Evolutionary conservation across 2,888 invertebrate species (phyloP).

Genomic region (Latheticus oryzae): DNA sequence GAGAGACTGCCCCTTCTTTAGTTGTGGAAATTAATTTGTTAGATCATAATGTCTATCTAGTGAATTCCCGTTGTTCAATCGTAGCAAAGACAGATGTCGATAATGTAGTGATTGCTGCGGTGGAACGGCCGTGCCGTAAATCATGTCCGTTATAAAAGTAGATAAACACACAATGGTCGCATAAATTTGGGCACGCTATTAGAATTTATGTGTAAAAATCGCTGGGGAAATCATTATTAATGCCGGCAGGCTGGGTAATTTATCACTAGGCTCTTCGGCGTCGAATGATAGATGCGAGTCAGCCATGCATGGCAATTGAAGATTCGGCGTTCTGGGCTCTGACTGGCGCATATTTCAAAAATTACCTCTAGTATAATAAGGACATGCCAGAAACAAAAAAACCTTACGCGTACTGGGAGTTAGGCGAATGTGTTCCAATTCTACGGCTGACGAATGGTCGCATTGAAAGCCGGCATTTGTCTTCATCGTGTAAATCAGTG

Average conservation of each 20-base stretch:
- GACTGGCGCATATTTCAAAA: conserved; percentile 38
- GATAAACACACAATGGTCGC: conserved; percentile 55
- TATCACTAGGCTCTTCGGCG: conserved; percentile 52
- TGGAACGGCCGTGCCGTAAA: conserved; percentile 32
- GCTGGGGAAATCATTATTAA: conserved; percentile 61
- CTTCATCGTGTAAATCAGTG: conserved; percentile 63
- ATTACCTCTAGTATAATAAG: conserved; percentile 33
- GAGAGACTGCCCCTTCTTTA: no score
- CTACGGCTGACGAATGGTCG: conserved; percentile 57
- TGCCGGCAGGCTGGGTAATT: conserved; percentile 56
- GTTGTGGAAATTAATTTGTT: conserved; percentile 12
- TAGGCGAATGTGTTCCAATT: conserved; percentile 53
- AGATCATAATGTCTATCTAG: conserved; percentile 3
- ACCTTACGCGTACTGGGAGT: conserved; percentile 22
- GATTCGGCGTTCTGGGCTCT: conserved; percentile 38
- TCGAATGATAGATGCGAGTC: conserved; percentile 56
- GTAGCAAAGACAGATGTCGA: conserved; percentile 23
- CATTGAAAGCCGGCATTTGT: conserved; percentile 63
- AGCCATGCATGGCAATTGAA: conserved; percentile 48
- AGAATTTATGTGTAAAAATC: conserved; percentile 56
- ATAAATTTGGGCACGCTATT: conserved; percentile 54
- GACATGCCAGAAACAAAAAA: conserved; percentile 4
- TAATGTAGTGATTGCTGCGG: conserved; percentile 37
- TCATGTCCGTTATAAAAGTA: conserved; percentile 46
- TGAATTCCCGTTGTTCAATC: conserved; percentile 4